Evolutionary conservation across 2,888 invertebrate genomes (phyloP).

Genomic region (Drosophila infuscata): DNA sequence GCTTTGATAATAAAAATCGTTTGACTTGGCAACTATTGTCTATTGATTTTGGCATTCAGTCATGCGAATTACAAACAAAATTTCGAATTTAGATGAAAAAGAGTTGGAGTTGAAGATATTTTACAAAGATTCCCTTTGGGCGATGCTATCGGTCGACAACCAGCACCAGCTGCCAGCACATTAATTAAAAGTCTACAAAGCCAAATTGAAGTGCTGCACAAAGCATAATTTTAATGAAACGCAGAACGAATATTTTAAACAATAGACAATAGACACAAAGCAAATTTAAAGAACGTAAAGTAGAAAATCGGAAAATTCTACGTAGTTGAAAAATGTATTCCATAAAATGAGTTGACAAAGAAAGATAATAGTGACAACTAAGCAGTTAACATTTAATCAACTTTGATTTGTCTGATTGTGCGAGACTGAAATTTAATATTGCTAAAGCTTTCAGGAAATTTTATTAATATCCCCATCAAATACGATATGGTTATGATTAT

Average conservation of each 20-base stretch:
- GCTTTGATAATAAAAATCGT: not conserved
- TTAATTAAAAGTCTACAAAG: constrained; percentile 71
- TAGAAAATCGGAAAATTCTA: constrained; percentile 14
- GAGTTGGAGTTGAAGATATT: not conserved
- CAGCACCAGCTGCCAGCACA: constrained; percentile 31
- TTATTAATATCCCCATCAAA: not conserved
- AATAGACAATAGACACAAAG: constrained; percentile 24
- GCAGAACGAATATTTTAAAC: constrained; percentile 36
- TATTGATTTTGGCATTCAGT: constrained; percentile 7
- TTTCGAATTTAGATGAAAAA: not conserved
- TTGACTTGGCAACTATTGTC: constrained; percentile 7
- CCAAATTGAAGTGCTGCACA: constrained; percentile 65
- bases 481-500: not conserved
- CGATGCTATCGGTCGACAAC: constrained; percentile 6
- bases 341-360: not conserved
- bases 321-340: not conserved
- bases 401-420: not conserved
- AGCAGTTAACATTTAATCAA: not conserved
- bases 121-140: not conserved
- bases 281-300: not conserved
- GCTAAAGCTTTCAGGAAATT: not conserved
- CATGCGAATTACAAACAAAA: constrained; percentile 1
- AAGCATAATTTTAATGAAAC: constrained; percentile 78
- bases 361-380: not conserved
- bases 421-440: too few relatives aligned